These are phyloP conservation scores for Emydura subglobosa DNA, from an alignment of 2,113 vertebrate species.

Conservation along the genomic window DNA sequence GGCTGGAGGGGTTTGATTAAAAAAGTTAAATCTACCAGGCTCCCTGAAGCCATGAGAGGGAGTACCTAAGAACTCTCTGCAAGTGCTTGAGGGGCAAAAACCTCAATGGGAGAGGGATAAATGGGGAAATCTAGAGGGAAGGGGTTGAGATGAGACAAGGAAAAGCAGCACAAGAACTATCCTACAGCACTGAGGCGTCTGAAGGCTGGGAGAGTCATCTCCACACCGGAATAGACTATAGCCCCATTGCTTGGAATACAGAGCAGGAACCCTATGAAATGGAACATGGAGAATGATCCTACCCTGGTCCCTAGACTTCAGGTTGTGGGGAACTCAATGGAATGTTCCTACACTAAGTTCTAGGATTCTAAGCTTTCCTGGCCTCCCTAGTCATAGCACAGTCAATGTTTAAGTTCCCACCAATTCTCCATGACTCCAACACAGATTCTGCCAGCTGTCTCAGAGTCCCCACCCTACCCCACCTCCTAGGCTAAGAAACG, in stretches of 20 bases:
- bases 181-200: fast-evolving
- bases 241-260: not conserved
- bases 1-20: not conserved
- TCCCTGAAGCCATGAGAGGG: not conserved
- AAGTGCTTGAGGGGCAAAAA: not conserved
- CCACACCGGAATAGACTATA: not conserved
- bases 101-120: not conserved
- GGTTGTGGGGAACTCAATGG: not conserved
- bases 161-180: not conserved
- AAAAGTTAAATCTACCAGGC: not conserved
- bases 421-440: not conserved
- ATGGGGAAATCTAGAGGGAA: not conserved
- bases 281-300: not conserved
- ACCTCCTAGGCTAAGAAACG: not conserved
- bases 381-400: not conserved
- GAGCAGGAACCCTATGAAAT: not conserved
- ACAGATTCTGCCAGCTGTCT: not conserved
- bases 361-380: not conserved
- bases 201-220: not conserved
- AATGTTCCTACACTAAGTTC: not conserved
- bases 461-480: not conserved
- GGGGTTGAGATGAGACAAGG: not conserved
- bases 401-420: not conserved
- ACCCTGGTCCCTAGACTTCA: not conserved
- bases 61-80: fast-evolving